Evolutionary conservation across 1,140 invertebrate species (phyloP).

Genomic region (Coelopa frigida): DNA sequence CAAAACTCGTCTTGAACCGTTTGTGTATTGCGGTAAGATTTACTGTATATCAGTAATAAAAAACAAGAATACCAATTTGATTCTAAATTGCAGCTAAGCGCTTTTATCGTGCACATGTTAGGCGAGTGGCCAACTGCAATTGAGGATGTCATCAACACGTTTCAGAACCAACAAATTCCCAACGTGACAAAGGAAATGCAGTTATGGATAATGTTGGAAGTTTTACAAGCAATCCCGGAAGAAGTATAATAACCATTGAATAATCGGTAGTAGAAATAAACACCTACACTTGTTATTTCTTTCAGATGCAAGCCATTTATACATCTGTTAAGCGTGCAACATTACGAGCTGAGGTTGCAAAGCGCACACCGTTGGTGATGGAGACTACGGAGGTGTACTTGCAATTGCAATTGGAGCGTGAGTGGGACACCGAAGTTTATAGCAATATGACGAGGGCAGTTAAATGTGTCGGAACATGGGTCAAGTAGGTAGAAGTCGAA

Average conservation of each 20-base stretch:
- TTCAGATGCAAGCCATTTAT: constrained; percentile 30
- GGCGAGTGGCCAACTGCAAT: constrained; percentile 59
- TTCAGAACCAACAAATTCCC: constrained; percentile 55
- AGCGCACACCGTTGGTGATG: constrained; percentile 31
- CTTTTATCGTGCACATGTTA: constrained; percentile 62
- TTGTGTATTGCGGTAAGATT: constrained; percentile 77
- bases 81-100: constrained; percentile 51
- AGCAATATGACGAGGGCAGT: constrained; percentile 50
- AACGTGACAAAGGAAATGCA: constrained; percentile 47
- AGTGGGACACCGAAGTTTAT: constrained; percentile 30
- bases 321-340: constrained; percentile 36
- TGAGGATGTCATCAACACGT: constrained; percentile 55
- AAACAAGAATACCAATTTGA: neutral
- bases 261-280: too few species aligned
- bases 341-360: constrained; percentile 30
- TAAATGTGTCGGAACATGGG: constrained; percentile 58
- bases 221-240: constrained; percentile 70
- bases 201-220: constrained; percentile 61
- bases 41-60: neutral
- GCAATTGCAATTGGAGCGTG: constrained; percentile 26
- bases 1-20: constrained; percentile 75
- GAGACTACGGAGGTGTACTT: constrained; percentile 34
- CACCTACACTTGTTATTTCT: too few species aligned
- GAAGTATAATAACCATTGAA: constrained; percentile 57
- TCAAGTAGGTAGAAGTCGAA: constrained; percentile 45